These are phyloP conservation scores for Cuniculus paca DNA, from an alignment of 2,797 vertebrate species.

Conservation along the genomic window DNA sequence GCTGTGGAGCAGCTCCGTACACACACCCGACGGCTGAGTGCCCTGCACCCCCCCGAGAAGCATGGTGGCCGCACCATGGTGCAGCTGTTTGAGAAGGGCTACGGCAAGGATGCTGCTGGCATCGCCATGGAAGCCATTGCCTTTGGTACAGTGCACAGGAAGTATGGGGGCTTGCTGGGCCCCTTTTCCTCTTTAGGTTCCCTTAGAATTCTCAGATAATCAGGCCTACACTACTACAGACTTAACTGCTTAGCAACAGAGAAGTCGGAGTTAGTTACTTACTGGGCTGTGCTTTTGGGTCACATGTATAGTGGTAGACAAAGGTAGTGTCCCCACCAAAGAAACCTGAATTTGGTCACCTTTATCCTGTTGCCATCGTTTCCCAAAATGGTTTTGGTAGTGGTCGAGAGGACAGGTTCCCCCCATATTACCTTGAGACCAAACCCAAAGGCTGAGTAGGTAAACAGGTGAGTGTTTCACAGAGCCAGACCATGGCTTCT, in stretches of 20 bases:
- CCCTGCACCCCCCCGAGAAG: conserved; percentile 94
- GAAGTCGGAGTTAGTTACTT: not conserved
- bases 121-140: conserved; percentile 99
- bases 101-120: conserved; percentile 98
- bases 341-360: not conserved
- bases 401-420: not conserved
- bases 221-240: not conserved
- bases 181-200: not conserved
- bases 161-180: not conserved
- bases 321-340: not conserved
- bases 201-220: not conserved
- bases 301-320: not conserved
- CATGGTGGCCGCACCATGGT: conserved; percentile 93
- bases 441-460: conserved; percentile 23
- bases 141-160: conserved; percentile 90
- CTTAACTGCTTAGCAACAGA: too few relatives aligned
- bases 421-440: not conserved
- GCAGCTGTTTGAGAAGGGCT: conserved; percentile 98
- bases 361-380: not conserved
- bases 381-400: not conserved
- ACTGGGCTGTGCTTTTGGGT: not conserved
- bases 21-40: conserved; percentile 95
- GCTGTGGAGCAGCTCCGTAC: conserved; percentile 99
- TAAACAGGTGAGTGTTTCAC: not conserved
- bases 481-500: not conserved